Evolutionary conservation across 1,140 invertebrate species (phyloP), one percentile per base, ranked within the genome.

Genomic region (Littorina saxatilis): DNA sequence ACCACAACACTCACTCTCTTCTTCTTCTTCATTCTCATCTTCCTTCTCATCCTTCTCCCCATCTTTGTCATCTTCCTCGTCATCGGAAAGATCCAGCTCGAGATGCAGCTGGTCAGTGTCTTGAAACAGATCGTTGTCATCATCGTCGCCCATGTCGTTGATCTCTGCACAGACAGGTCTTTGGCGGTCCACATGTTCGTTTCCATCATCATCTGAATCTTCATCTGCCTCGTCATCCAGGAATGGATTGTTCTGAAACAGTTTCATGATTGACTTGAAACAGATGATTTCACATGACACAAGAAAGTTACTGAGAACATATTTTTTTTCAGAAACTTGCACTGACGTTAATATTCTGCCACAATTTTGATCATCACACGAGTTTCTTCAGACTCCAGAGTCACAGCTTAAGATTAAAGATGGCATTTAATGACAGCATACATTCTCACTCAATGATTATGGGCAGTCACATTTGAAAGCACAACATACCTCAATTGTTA

Each of bases 31-130:
- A 9, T 68, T 35, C 61, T 66, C 35, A 20, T 68, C 66, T 17
- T 68, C 66, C n/a, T 58, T 23, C 32, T 68, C 66, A 15, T 40
- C 15, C 35, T 68, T 32, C 39, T 68, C 23, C 4, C 39, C 55
- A 27, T 87, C 85, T 11, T 86, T 83, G 35, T 86, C 82, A 68
- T 84, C 84, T 73, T 87, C 87, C 17, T 87, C 84, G 29, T 86
- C 84, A 80, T 84, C 84, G 50, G 78, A 74, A n/a, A 37, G 47
- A 37, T 86, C 86, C n/a, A 76, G 68, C 4, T 82, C 80, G 20
- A 83, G 73, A 1, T 84, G 82, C 27, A 81, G 58, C 40, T 78
- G 55, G n/a, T 82, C 79, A n/a, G 83, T 63, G 35, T 83, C 84
- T 63, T 58, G 37, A 35, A 61, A 43, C 35, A 78, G 84, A 29